These are phyloP conservation scores for Mellivora capensis DNA, from an alignment of 2,113 vertebrate genomes.

Conservation along the genomic window DNA sequence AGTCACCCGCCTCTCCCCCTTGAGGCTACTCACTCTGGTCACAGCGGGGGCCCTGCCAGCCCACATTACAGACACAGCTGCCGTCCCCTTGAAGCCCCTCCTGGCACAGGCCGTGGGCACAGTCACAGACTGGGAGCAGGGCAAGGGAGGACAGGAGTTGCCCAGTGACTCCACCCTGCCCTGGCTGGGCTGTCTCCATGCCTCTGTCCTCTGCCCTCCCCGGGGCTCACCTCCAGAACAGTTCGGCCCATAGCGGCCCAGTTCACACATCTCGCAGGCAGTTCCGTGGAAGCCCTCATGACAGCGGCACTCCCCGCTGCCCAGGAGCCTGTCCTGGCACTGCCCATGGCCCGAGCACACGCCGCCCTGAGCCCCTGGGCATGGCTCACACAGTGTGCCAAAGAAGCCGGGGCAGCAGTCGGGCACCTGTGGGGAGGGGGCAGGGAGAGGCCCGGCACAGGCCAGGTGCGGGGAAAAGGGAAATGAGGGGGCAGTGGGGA, in stretches of 20 bases:
- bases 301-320: conserved; percentile 93
- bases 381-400: conserved; percentile 91
- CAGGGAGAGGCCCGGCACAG: not conserved
- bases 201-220: not conserved
- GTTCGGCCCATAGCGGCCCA: conserved; percentile 90
- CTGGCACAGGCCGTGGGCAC: conserved; percentile 89
- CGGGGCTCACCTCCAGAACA: conserved; percentile 86
- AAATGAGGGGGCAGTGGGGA: accelerated
- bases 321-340: conserved; percentile 89
- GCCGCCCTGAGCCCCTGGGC: conserved; percentile 87
- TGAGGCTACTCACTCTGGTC: conserved; percentile 83
- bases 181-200: accelerated
- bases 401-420: conserved; percentile 93
- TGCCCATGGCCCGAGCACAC: conserved; percentile 91
- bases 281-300: conserved; percentile 95
- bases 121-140: conserved; percentile 87
- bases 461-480: not conserved
- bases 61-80: conserved; percentile 89
- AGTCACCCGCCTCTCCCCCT: not conserved
- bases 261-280: conserved; percentile 94
- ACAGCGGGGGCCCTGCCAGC: conserved; percentile 91
- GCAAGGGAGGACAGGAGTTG: not conserved
- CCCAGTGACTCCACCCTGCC: too few species aligned
- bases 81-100: conserved; percentile 91
- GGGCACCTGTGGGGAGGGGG: conserved; percentile 79